Conservation (phyloP, 2,888 invertebrate genomes). For the Lasioglossum leucozonium region DNA sequence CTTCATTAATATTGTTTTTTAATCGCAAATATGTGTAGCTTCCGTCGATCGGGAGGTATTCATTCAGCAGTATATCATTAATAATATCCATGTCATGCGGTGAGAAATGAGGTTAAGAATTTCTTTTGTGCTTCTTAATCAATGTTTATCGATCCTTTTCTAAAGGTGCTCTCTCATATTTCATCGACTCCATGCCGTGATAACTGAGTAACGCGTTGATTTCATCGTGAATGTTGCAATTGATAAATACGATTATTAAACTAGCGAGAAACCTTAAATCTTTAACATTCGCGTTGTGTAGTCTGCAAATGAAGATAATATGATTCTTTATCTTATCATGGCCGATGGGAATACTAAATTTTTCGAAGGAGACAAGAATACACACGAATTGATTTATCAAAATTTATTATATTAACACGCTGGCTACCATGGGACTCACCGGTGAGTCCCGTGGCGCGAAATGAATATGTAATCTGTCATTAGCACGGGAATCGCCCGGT, state of each 20-base stretch:
- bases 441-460: too few relatives aligned
- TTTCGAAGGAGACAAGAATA: not conserved
- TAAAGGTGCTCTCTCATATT: not conserved
- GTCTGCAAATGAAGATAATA: not conserved
- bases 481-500: too few relatives aligned
- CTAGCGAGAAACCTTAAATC: not conserved
- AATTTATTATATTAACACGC: not conserved
- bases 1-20: not conserved
- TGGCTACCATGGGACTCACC: too few relatives aligned
- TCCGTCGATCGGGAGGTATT: not conserved
- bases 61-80: not conserved
- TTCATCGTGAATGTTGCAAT: not conserved
- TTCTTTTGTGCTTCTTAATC: not conserved
- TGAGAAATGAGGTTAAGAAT: not conserved
- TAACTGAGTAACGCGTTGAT: not conserved
- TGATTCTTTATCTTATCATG: conserved; percentile 11
- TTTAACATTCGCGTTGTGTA: not conserved
- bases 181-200: not conserved
- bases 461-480: too few relatives aligned
- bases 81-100: not conserved
- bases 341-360: not conserved
- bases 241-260: not conserved
- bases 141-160: not conserved
- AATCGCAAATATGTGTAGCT: not conserved
- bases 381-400: not conserved